Base-by-base conservation (phyloP, 2,113 vertebrate genomes). In the Notarius lentiginosus region DNA sequence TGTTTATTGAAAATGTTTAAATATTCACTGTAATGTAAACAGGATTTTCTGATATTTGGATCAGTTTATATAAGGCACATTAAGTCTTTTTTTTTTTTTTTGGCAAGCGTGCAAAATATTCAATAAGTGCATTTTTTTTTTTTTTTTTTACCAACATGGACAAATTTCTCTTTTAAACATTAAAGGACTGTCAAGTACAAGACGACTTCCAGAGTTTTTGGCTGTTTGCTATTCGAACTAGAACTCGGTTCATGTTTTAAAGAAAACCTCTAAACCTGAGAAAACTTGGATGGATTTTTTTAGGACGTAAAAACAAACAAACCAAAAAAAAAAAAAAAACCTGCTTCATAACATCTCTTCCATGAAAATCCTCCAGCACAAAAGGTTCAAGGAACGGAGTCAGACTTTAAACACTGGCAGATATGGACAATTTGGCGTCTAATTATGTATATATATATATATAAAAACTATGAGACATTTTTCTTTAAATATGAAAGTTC, bases 1-100 rank as follows among this genome's bases (percentile, higher is more conserved):
- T 75, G 88, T 30, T 82, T 86, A 0, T 22, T 84, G 63, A 70
- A 79, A 22, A 90, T 73, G 90, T 91, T 91, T 60, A 88, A 92
- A 92, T 89, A 87, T 85, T 61, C 49, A 51, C 60, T 93, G 92
- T 93, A 65, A 89, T 89, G 90, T 93, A 95, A 92, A 91, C 94
- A 94, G 89, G 84, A 79, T 61, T 68, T 85, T 90, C 85, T 91
- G 88, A 91, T 73, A 90, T 60, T 60, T 22, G 56, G 18, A 60
- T 88, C 85, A 89, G 87, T 88, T 79, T 49, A 34, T 30, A 27
- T 91, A 95, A 95, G 95, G 93, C 94, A 95, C 94, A 80, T 79
- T 81, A 55, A 8, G n/a, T 27, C 11, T 55, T 79, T 27, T 53
- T 17, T 55, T 56, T 55, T 79, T 27, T 53, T 17, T 55, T 56